Percentiles rank a stretch among this genome's conserved stretches.
phyloP scores from a whole-genome alignment of 1,140 invertebrate species.

The Theocolax elegans region DNA sequence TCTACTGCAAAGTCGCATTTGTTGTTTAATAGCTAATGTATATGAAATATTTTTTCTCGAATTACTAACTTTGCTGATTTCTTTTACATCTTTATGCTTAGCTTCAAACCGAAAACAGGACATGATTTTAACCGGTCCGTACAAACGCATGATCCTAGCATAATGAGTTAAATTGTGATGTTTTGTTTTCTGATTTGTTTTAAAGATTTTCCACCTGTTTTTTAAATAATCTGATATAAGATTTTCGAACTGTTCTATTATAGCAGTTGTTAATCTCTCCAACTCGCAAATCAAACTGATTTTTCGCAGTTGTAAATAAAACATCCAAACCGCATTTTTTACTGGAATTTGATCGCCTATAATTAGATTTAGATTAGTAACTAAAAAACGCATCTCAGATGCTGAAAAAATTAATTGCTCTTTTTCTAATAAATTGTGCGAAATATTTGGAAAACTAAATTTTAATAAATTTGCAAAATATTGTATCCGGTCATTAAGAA shows the following conservation, averaged over 20 bases:
- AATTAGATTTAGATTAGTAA: not conserved
- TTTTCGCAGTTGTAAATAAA: not conserved
- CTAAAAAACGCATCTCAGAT: slow-evolving; percentile 11
- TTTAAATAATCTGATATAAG: not conserved
- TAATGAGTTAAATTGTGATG: slow-evolving; percentile 22
- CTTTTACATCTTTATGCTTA: slow-evolving; percentile 2
- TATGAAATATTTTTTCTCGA: not conserved
- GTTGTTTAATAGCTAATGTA: slow-evolving; percentile 14
- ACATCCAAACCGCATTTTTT: not conserved
- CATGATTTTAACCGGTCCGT: not conserved
- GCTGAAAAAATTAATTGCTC: not conserved
- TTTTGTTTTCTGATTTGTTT: not conserved
- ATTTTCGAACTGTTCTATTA: not conserved
- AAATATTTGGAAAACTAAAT: not conserved
- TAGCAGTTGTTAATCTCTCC: not conserved
- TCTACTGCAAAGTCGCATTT: not conserved
- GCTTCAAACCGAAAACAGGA: not conserved
- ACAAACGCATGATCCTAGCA: not conserved
- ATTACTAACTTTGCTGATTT: not conserved
- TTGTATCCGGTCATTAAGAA: slow-evolving; percentile 9
- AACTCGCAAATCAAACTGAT: not conserved
- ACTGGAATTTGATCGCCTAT: not conserved
- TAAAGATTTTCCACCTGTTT: not conserved
- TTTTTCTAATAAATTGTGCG: not conserved
- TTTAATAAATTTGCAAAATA: not conserved